Conservation (phyloP, 2,888 invertebrate genomes). For the Amitus sp. region DNA sequence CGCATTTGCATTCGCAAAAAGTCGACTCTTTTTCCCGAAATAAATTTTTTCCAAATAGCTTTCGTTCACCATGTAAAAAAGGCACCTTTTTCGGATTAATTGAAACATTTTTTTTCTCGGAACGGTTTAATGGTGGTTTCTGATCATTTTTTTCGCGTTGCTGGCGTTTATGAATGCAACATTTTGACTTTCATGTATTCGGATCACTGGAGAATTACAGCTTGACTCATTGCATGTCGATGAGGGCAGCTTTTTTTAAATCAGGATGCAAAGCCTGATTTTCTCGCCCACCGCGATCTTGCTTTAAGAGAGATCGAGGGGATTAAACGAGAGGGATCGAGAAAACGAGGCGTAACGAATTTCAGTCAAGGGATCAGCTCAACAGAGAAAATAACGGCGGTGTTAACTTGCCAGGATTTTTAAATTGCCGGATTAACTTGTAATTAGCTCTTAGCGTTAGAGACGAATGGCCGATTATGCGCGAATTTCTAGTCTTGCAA, state of each 20-base stretch:
- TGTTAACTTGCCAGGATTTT: conserved; percentile 53
- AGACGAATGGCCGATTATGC: too few relatives aligned
- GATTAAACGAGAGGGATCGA: conserved; percentile 22
- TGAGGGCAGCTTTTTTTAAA: conserved; percentile 27
- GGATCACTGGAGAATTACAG: conserved; percentile 18
- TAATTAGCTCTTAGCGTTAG: conserved; percentile 49
- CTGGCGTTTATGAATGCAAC: conserved; percentile 17
- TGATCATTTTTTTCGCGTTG: too few relatives aligned
- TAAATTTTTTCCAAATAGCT: too few relatives aligned
- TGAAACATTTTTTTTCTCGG: too few relatives aligned
- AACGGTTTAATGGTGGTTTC: too few relatives aligned
- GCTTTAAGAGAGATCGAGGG: conserved; percentile 19
- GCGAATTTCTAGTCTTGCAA: too few relatives aligned
- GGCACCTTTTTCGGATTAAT: too few relatives aligned
- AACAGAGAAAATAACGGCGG: conserved; percentile 26
- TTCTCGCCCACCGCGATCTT: conserved; percentile 20
- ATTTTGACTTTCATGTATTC: conserved; percentile 27
- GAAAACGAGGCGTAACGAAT: conserved; percentile 24
- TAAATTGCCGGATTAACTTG: conserved; percentile 55
- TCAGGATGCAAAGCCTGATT: conserved; percentile 29
- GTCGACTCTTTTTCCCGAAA: too few relatives aligned
- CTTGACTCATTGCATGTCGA: conserved; percentile 24
- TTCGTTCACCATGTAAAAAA: too few relatives aligned
- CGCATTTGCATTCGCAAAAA: too few relatives aligned
- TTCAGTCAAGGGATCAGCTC: conserved; percentile 12